Percentiles rank a stretch among this genome's conserved stretches.
Evolutionary conservation across 2,113 vertebrate species (phyloP).

Genomic region (Thalassoma bifasciatum): DNA sequence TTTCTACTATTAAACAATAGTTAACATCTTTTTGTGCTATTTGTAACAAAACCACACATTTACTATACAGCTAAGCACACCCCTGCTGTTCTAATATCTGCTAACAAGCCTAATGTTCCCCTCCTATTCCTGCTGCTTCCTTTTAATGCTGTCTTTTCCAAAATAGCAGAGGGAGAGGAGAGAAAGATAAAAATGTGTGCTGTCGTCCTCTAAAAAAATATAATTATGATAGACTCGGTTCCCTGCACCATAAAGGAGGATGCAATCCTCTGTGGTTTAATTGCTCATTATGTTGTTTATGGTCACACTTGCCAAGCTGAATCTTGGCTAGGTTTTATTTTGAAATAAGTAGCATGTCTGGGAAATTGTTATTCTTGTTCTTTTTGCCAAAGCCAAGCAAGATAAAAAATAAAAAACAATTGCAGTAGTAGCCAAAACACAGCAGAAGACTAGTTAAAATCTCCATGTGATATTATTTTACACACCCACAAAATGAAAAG

Average conservation of each 20-base stretch:
- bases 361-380: background rate
- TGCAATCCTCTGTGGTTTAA: background rate
- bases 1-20: background rate
- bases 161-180: background rate
- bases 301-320: constrained; percentile 10
- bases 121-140: background rate
- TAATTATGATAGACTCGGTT: background rate
- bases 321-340: constrained; percentile 19
- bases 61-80: background rate
- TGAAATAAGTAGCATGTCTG: constrained; percentile 32
- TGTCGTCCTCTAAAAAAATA: background rate
- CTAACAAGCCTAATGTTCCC: background rate
- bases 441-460: background rate
- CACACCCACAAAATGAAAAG: constrained; percentile 19
- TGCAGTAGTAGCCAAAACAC: background rate
- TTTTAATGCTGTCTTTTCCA: background rate
- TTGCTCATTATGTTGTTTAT: constrained; percentile 15
- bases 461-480: constrained; percentile 9
- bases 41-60: constrained; percentile 7
- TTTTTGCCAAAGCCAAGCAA: constrained; percentile 31
- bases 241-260: constrained; percentile 1
- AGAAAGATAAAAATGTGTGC: background rate
- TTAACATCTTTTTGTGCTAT: background rate
- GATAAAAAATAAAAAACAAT: constrained; percentile 10
- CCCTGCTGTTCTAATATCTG: constrained; percentile 16